Base-by-base conservation (phyloP, 1,140 invertebrate species). In the Heliconius hewitsoni region DNA sequence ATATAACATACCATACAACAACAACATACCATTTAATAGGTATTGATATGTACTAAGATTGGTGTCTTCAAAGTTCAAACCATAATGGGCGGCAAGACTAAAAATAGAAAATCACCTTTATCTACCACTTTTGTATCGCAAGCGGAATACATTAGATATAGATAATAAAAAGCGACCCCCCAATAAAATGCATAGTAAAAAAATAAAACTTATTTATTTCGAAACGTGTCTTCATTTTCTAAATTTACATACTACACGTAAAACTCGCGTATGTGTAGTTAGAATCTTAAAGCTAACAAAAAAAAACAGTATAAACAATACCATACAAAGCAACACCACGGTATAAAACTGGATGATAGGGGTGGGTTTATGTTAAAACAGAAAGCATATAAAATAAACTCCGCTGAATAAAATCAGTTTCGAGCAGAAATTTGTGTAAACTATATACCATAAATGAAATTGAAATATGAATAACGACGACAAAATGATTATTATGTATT, bases 1-100 rank as follows among this genome's bases (percentile, higher is more conserved):
- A 66, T 66, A 30, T 60, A 66, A 66, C 60, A 66, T 66, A 66
- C 60, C 11, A 60, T 74, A 81, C 75, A 30, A 78, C 83, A 85
- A 92, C 90, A 84, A 92, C 90, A 84, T 92, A 92, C 90, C 90
- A 87, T 86, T 80, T 78, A 80, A 82, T 83, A 84, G 78, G 85
- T 84, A 82, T 85, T 81, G 76, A 83, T 86, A 85, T 84, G 83
- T 86, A 84, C 81, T 86, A 85, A 79, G 84, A 84, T 80, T 85
- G 84, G 80, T 81, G 85, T 89, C 90, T 84, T 91, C 89, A 93
- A 78, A 91, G 89, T 84, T 93, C 89, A 93, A 78, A 91, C 86
- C 84, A 91, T 89, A 85, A 91, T 85, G 71, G 91, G 91, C 87
- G 90, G 90, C 89, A 91, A 89, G 83, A 93, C 91, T 91, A 93